Percentiles rank a stretch among this genome's conserved stretches.
These are phyloP conservation scores for Lepidurus couesii DNA, from an alignment of 1,140 invertebrate species.

Conservation along the genomic window DNA sequence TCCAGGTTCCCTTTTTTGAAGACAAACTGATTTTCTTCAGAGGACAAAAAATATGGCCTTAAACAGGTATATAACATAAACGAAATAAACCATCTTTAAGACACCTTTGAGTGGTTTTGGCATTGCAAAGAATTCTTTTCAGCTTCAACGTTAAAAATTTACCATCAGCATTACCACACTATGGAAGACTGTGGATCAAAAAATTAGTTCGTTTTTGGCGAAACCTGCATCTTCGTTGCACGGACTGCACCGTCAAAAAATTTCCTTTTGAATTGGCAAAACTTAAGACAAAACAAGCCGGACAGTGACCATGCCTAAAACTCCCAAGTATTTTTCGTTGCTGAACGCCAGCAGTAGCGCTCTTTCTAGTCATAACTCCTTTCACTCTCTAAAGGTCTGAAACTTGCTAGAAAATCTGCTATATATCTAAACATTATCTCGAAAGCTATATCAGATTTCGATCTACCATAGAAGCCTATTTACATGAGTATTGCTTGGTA, in stretches of 20 bases:
- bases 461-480: not conserved
- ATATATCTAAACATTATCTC: not conserved
- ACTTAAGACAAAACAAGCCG: not conserved
- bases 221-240: slow-evolving; percentile 21
- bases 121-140: not conserved
- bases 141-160: slow-evolving; percentile 1
- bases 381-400: not conserved
- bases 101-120: not conserved
- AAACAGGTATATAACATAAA: not conserved
- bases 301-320: not conserved
- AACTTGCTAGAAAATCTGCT: not conserved
- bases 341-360: not conserved
- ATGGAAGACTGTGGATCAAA: slow-evolving; percentile 15
- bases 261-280: not conserved
- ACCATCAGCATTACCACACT: slow-evolving; percentile 8
- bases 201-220: slow-evolving; percentile 7
- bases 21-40: not conserved
- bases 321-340: not conserved
- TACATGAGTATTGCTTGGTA: slow-evolving; percentile 22
- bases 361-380: not conserved
- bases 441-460: not conserved
- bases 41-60: not conserved
- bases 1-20: not conserved
- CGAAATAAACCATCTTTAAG: not conserved
- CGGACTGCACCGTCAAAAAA: slow-evolving; percentile 2